Conservation (phyloP, 2,113 vertebrate genomes). For the Nothobranchius furzeri region DNA sequence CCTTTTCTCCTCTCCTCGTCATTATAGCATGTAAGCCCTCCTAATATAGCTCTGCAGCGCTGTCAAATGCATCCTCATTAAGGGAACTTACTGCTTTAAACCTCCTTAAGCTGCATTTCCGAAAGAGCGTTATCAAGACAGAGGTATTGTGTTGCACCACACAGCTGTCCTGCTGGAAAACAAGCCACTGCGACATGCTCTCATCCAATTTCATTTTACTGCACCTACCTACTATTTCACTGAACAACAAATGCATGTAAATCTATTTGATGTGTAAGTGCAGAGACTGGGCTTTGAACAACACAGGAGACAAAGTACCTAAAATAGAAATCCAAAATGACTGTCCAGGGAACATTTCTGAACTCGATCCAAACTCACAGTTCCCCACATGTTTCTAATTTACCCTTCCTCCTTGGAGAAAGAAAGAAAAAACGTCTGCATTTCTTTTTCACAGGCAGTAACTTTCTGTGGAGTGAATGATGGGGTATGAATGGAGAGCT, state of each 20-base stretch:
- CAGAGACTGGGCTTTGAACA: slow-evolving; percentile 40
- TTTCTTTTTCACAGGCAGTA: slow-evolving; percentile 36
- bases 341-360: slow-evolving; percentile 54
- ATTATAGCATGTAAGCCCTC: slow-evolving; percentile 64
- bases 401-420: slow-evolving; percentile 33
- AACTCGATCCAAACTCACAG: slow-evolving; percentile 60
- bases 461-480: slow-evolving; percentile 40
- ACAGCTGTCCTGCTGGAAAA: slow-evolving; percentile 17
- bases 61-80: slow-evolving; percentile 62
- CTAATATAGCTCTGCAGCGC: slow-evolving; percentile 66
- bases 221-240: slow-evolving; percentile 30
- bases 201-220: slow-evolving; percentile 24
- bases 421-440: slow-evolving; percentile 25
- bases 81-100: slow-evolving; percentile 59
- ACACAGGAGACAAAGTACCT: slow-evolving; percentile 36
- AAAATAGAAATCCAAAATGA: slow-evolving; percentile 68
- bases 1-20: slow-evolving; percentile 47
- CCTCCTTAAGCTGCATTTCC: slow-evolving; percentile 41
- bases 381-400: slow-evolving; percentile 75
- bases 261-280: slow-evolving; percentile 27
- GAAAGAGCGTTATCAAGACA: slow-evolving; percentile 28
- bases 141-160: slow-evolving; percentile 18
- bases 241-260: slow-evolving; percentile 9
- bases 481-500: slow-evolving; percentile 33
- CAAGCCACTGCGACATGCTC: slow-evolving; percentile 16